Base-by-base conservation (phyloP, 2,888 invertebrate genomes). In the Nomada lathburiana region DNA sequence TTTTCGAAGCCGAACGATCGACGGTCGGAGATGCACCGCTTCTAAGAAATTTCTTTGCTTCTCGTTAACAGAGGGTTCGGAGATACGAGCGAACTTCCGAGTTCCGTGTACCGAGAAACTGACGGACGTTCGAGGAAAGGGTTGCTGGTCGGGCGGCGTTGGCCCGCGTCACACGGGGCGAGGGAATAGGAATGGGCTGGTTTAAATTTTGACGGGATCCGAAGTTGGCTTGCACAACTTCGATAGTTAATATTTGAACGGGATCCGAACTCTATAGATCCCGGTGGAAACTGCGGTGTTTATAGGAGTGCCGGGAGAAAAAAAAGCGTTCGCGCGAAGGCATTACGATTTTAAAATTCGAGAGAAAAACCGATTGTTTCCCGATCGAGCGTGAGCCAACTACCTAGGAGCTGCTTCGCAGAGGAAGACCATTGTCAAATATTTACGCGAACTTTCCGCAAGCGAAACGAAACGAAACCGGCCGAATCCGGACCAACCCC, bases 301-400 rank as follows among this genome's bases (percentile, higher is more conserved):
- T 20, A 82, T 42, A 62, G 67, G 29, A 23, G 23, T 44, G 55
- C 59, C 59, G 29, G 11, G 29, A 0, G 23, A 53, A 26, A 63
- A 65, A 65, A 57, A 47, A 59, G 42, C 47, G 2, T 70, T 67
- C 36, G 63, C 77, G 68, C 60, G 69, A 44, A 59, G 5, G 78
- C 80, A 86, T 86, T 86, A 86, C 85, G 80, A 83, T 85, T 86
- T 86, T 86, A 86, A 83, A 83, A 83, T 80, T 76, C 76, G 80
- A 76, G 74, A 64, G 77, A 76, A 67, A 67, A 86, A 83, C 72
- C 86, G 81, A 86, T 86, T 86, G 84, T 86, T 86, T 77, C 63
- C 73, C 67, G 82, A 80, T 75, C 77, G 70, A 74, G 78, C 73
- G 77, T 75, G 75, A 69, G 68, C 68, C 80, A 81, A 76, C 83